Evolutionary conservation across 2,797 vertebrate species (phyloP).

Genomic region (Hippoglossus hippoglossus): DNA sequence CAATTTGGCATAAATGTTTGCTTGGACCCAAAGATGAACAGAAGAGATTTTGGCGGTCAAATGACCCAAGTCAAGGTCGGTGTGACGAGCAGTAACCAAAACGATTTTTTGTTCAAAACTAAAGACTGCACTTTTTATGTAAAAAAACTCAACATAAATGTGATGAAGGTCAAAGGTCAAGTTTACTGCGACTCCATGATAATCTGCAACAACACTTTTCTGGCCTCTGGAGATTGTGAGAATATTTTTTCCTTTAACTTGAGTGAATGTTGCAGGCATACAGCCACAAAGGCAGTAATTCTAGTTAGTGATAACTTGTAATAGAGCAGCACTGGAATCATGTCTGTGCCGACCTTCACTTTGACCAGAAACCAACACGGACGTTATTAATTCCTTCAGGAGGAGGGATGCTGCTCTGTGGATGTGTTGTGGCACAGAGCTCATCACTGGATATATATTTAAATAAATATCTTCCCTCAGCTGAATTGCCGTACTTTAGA

Average conservation of each 20-base stretch:
- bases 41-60: not conserved
- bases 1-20: not conserved
- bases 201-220: not conserved
- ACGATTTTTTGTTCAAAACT: too few species aligned
- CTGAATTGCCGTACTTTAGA: slow-evolving; percentile 26
- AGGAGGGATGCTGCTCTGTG: slow-evolving; percentile 18
- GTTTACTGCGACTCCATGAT: not conserved
- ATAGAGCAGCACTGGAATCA: slow-evolving; percentile 55
- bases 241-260: not conserved
- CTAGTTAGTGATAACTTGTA: slow-evolving; percentile 41
- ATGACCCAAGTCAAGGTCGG: not conserved
- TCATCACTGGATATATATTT: slow-evolving; percentile 10
- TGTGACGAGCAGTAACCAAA: not conserved
- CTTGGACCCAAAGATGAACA: not conserved
- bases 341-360: slow-evolving; percentile 66
- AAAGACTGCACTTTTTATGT: not conserved
- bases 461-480: slow-evolving; percentile 22
- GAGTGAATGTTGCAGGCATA: not conserved
- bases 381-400: slow-evolving; percentile 64
- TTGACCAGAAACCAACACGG: slow-evolving; percentile 45
- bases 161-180: not conserved
- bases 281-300: not conserved
- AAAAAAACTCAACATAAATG: not conserved
- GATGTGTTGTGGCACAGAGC: slow-evolving; percentile 12
- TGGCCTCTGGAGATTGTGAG: not conserved